Percentiles rank a stretch among this genome's conserved stretches.
Conservation (phyloP, 1,140 invertebrate species). For the Trichonephila clavipes region DNA sequence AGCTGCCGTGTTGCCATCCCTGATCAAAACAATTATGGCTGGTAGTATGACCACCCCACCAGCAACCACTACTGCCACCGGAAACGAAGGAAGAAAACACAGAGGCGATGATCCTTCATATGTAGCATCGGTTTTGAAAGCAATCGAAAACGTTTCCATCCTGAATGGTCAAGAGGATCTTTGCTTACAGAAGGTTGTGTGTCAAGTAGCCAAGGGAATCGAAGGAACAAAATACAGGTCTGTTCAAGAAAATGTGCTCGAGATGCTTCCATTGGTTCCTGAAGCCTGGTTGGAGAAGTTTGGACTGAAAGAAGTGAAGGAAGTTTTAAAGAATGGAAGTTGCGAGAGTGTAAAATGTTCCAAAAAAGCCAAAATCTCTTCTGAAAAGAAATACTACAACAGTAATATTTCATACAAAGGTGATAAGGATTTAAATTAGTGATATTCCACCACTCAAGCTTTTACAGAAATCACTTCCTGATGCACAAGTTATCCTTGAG, state of each 20-base stretch:
- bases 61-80: constrained; percentile 45
- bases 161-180: background rate
- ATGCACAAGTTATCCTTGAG: too few relatives aligned
- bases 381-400: background rate
- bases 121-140: constrained; percentile 29
- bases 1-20: constrained; percentile 62
- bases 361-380: background rate
- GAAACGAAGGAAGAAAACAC: background rate
- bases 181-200: constrained; percentile 59
- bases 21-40: constrained; percentile 10
- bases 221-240: constrained; percentile 28
- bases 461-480: too few relatives aligned
- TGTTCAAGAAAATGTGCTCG: constrained; percentile 50
- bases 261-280: constrained; percentile 18
- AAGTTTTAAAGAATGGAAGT: constrained; percentile 14
- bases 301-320: constrained; percentile 57
- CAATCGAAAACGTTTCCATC: constrained; percentile 22
- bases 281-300: constrained; percentile 47
- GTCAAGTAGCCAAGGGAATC: constrained; percentile 40
- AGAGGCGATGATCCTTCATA: background rate
- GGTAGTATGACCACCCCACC: background rate
- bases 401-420: background rate
- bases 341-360: constrained; percentile 46
- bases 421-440: background rate
- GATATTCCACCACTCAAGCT: too few relatives aligned